These are phyloP conservation scores for Fragum whitleyi DNA, from an alignment of 2,888 invertebrate genomes.

Conservation along the genomic window DNA sequence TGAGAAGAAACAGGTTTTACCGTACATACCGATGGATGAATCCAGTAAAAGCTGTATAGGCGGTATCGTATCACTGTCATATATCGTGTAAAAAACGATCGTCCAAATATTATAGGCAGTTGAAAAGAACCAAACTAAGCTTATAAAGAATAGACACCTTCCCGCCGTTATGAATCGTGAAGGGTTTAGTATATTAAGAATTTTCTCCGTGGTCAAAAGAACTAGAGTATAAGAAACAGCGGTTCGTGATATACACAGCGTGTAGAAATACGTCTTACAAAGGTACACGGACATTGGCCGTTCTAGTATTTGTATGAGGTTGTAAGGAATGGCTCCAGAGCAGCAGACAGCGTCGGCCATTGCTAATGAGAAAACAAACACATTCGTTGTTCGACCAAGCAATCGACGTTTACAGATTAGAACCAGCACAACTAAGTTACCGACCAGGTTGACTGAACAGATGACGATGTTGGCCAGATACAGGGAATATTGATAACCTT, in stretches of 20 bases:
- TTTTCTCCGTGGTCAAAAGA: conserved; percentile 68
- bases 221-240: conserved; percentile 73
- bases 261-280: conserved; percentile 74
- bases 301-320: conserved; percentile 43
- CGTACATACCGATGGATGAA: conserved; percentile 50
- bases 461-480: conserved; percentile 55
- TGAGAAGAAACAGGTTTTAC: conserved; percentile 68
- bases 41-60: conserved; percentile 28
- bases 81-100: conserved; percentile 74
- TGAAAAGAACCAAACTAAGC: conserved; percentile 82
- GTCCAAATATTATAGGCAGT: conserved; percentile 82
- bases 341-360: conserved; percentile 73
- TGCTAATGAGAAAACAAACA: conserved; percentile 79
- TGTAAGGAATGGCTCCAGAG: conserved; percentile 57
- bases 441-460: conserved; percentile 67
- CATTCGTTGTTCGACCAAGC: conserved; percentile 77
- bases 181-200: conserved; percentile 66
- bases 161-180: conserved; percentile 71
- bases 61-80: conserved; percentile 55
- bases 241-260: conserved; percentile 74
- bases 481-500: conserved; percentile 48
- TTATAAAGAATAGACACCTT: conserved; percentile 81
- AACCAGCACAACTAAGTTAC: conserved; percentile 70
- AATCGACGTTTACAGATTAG: conserved; percentile 73
- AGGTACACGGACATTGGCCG: conserved; percentile 66